Evolutionary conservation across 2,113 vertebrate species (phyloP).

Genomic region (Todiramphus chloris): DNA sequence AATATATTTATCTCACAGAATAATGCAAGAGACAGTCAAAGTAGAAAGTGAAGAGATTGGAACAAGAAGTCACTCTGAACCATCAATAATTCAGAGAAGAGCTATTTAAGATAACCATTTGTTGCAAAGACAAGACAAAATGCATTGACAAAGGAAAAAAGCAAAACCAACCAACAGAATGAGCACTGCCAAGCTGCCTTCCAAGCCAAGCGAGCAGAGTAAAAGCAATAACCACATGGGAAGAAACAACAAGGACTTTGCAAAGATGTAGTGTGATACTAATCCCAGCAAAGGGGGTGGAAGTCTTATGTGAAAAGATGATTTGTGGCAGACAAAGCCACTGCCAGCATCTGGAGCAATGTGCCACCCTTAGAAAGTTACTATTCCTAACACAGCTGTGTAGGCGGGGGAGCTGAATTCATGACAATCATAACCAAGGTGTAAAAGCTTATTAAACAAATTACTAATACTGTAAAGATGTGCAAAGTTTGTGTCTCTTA

Average conservation of each 20-base stretch:
- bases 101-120: conserved; percentile 29
- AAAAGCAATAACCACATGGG: not conserved
- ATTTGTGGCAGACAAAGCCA: not conserved
- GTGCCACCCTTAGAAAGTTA: not conserved
- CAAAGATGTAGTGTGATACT: not conserved
- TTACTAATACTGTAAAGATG: not conserved
- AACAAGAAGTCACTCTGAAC: not conserved
- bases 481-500: not conserved
- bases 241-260: not conserved
- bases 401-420: not conserved
- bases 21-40: not conserved
- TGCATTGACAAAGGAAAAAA: not conserved
- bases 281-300: not conserved
- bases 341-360: fast-evolving
- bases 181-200: not conserved
- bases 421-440: not conserved
- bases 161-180: not conserved
- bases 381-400: not conserved
- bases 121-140: conserved; percentile 13
- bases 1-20: not conserved
- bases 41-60: not conserved
- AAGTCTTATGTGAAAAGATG: not conserved
- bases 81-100: conserved; percentile 45
- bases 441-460: not conserved
- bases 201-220: not conserved